A percentile compares a stretch with the other conserved stretches of the same genome.
These are phyloP conservation scores for Trissolcus japonicus DNA, from an alignment of 2,888 invertebrate species.

Conservation along the genomic window DNA sequence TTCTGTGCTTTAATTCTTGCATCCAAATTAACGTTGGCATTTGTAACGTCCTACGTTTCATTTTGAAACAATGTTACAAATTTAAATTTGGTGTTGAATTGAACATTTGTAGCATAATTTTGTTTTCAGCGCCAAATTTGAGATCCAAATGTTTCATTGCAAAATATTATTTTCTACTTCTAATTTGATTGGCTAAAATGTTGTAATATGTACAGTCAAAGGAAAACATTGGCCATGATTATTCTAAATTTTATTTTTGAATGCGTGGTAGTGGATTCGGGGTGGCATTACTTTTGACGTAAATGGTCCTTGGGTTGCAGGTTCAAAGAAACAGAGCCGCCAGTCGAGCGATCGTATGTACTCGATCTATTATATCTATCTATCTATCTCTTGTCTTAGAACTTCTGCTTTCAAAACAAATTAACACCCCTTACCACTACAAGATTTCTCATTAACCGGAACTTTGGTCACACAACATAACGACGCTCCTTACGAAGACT, in stretches of 20 bases:
- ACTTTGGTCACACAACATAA: slow-evolving; percentile 5
- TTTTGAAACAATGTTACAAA: slow-evolving; percentile 1
- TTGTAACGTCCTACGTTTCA: slow-evolving; percentile 2
- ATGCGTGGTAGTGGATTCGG: slow-evolving; percentile 62
- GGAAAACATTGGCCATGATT: slow-evolving; percentile 21
- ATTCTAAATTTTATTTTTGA: slow-evolving; percentile 65
- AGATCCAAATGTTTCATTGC: not conserved
- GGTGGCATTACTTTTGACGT: slow-evolving; percentile 66
- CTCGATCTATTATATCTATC: slow-evolving; percentile 77
- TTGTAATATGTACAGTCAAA: not conserved
- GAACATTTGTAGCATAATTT: no score
- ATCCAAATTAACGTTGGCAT: slow-evolving; percentile 25
- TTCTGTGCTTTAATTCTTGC: slow-evolving; percentile 40
- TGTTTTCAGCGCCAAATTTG: slow-evolving; percentile 19
- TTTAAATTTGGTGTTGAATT: slow-evolving; percentile 6
- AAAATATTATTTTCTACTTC: not conserved
- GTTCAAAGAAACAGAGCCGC: slow-evolving; percentile 90
- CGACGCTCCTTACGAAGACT: no score
- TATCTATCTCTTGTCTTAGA: slow-evolving; percentile 65
- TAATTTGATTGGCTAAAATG: not conserved
- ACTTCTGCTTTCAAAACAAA: slow-evolving; percentile 59
- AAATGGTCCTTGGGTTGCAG: slow-evolving; percentile 80
- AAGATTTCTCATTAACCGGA: slow-evolving; percentile 45
- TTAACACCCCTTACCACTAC: slow-evolving; percentile 60
- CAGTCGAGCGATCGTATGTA: slow-evolving; percentile 91